Evolutionary conservation across 2,888 invertebrate species (phyloP).

Genomic region (Macrophya annulata): DNA sequence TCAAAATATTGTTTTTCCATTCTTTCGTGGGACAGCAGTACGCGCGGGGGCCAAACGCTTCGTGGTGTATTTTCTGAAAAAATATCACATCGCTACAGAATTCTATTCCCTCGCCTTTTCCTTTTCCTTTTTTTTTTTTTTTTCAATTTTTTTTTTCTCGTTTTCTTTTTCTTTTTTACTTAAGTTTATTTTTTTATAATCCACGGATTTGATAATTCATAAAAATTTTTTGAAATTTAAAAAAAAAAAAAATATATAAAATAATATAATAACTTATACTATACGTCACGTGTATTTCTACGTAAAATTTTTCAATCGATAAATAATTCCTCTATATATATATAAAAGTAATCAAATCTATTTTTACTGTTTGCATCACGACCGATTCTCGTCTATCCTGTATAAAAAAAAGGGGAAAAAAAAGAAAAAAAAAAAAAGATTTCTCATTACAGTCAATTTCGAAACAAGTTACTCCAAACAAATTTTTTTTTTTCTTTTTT

Average conservation of each 20-base stretch:
- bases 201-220: background rate
- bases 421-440: background rate
- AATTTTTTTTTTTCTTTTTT: background rate
- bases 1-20: conserved; percentile 79
- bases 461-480: background rate
- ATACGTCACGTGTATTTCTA: background rate
- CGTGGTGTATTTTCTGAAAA: conserved; percentile 76
- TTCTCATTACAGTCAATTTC: background rate
- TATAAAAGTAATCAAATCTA: background rate
- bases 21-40: conserved; percentile 71
- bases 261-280: no score
- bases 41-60: conserved; percentile 31
- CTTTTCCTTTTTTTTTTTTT: background rate
- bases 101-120: background rate
- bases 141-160: background rate
- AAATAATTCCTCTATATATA: background rate
- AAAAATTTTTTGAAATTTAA: no score
- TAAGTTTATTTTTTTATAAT: background rate
- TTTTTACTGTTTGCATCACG: background rate
- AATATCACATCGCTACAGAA: conserved; percentile 69
- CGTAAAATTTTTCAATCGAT: background rate
- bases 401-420: background rate
- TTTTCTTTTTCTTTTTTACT: background rate
- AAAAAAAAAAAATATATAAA: background rate
- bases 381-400: background rate